These are phyloP conservation scores for Sylvicapra grimmia DNA, from an alignment of 2,113 vertebrate genomes.

Conservation along the genomic window DNA sequence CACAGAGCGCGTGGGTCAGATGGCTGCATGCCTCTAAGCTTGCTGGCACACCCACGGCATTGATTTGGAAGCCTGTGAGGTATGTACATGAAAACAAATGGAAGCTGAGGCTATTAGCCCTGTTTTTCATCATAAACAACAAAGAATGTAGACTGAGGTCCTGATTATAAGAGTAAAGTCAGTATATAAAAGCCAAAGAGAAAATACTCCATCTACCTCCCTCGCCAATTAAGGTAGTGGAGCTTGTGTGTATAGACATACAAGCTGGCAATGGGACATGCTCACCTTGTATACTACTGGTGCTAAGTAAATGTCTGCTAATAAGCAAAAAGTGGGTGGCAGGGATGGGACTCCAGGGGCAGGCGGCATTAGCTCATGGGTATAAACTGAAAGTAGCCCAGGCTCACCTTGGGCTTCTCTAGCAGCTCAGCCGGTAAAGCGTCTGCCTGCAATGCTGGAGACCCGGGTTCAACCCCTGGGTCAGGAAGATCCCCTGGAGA, in stretches of 20 bases:
- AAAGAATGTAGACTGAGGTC: not conserved
- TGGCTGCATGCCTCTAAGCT: not conserved
- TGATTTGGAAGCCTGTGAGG: conserved; percentile 1
- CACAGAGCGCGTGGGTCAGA: conserved; percentile 42
- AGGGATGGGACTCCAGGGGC: not conserved
- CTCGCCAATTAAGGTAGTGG: not conserved
- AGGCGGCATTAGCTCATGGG: not conserved
- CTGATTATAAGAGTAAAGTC: not conserved
- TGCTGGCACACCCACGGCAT: not conserved
- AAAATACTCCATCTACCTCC: not conserved
- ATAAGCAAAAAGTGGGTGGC: not conserved
- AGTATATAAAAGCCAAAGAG: not conserved
- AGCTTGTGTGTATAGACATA: not conserved
- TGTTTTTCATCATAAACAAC: not conserved
- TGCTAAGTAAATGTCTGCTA: not conserved
- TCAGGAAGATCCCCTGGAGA: not conserved
- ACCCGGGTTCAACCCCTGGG: not conserved
- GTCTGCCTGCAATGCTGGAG: not conserved
- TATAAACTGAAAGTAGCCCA: not conserved
- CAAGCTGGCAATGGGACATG: not conserved
- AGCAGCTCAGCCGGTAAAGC: not conserved
- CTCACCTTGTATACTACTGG: not conserved
- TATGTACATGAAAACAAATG: not conserved
- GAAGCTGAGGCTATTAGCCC: not conserved
- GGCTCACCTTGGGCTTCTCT: not conserved